Evolutionary conservation across 2,888 invertebrate species (phyloP), one percentile per base, ranked within the genome.

Genomic region (Prosopocoilus inquinatus): DNA sequence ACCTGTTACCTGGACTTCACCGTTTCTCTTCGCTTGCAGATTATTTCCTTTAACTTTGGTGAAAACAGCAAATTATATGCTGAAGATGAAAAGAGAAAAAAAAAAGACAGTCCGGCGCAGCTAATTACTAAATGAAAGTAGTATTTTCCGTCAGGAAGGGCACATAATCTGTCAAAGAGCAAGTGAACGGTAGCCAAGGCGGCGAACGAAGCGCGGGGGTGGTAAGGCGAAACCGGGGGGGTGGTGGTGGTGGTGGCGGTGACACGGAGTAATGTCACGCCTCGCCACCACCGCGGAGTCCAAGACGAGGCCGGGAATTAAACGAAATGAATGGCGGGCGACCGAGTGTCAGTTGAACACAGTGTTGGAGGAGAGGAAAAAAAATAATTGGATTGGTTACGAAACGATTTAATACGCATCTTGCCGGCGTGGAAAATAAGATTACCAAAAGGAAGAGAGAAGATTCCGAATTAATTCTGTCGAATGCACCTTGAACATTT

Each of bases 401-500:
- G 41, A 41, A 41, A 9, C 13, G 41, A 41, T 41, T 41, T 41
- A 41, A 41, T 41, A 41, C 41, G 15, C 41, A 41, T 41, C 41
- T 41, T 16, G 41, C 3, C n/a, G 20, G 20, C 20, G 20, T 28
- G 20, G 41, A 41, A 41, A 41, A 41, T 41, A 15, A 41, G 41
- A 41, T 41, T 41, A 41, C 41, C 79, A 78, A 78, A n/a, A 78
- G 77, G 73, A 76, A 73, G 74, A 74, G 70, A 74, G 43, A 46
- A 54, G 54, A 41, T 28, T 7, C 7, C 20, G 20, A 28, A 28
- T 28, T 28, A 28, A 28, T 28, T 28, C 20, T 28, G 20, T 28
- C 20, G 20, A 28, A 28, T 28, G 7, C 7, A 28, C 20, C 20
- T 28, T 28, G 7, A 28, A 28, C 20, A 28, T 28, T 28, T 28